Evolutionary conservation across 2,797 vertebrate species (phyloP).

Genomic region (Saxicola maurus): DNA sequence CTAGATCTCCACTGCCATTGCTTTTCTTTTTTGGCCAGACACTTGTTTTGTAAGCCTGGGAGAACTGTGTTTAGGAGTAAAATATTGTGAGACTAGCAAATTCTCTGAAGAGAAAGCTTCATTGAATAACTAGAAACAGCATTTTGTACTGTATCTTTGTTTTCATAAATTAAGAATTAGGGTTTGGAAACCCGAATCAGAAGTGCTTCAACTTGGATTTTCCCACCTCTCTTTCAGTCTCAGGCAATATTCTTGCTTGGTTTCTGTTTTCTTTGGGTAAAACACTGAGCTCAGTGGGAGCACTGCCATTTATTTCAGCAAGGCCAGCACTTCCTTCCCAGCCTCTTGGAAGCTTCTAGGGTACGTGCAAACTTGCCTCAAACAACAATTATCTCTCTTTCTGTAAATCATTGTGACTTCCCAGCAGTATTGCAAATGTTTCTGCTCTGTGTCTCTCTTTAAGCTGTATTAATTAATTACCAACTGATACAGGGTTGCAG

Average conservation of each 20-base stretch:
- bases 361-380: background rate
- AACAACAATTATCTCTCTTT: background rate
- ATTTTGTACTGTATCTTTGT: background rate
- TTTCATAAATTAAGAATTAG: background rate
- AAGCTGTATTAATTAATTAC: background rate
- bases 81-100: background rate
- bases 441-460: background rate
- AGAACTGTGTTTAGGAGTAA: background rate
- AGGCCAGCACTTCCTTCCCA: background rate
- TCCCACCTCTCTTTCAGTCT: background rate
- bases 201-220: background rate
- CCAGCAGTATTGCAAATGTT: background rate
- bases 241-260: background rate
- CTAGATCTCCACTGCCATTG: background rate
- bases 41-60: background rate
- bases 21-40: background rate
- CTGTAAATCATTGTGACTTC: background rate
- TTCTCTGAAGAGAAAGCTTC: background rate
- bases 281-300: background rate
- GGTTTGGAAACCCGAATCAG: background rate
- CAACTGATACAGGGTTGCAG: background rate
- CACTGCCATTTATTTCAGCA: background rate
- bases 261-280: background rate
- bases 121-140: background rate
- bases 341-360: background rate